phyloP scores from a whole-genome alignment of 2,888 invertebrate species.

The Anarsia innoxiella region DNA sequence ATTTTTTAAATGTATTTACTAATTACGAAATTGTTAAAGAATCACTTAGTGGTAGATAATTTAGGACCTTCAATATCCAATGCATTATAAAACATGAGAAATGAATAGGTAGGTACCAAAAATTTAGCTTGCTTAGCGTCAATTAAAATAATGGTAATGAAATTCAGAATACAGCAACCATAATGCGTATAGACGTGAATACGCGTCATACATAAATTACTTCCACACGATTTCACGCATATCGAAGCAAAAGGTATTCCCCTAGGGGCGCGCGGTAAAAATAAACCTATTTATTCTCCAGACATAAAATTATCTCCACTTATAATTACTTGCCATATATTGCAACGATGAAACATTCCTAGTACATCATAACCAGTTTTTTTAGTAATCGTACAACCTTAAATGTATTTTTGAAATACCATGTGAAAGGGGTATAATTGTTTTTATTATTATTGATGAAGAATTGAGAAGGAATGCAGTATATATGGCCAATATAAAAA shows the following conservation, averaged over 20 bases:
- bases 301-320: slow-evolving; percentile 3
- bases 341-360: slow-evolving; percentile 6
- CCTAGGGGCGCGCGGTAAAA: background rate
- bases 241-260: background rate
- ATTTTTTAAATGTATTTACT: too few relatives aligned
- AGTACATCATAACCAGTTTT: slow-evolving; percentile 1
- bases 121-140: too few relatives aligned
- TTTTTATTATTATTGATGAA: slow-evolving; percentile 4
- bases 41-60: too few relatives aligned
- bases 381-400: background rate
- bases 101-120: too few relatives aligned
- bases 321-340: slow-evolving; percentile 2
- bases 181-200: slow-evolving; percentile 30
- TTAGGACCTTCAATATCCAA: too few relatives aligned
- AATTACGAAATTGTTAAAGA: too few relatives aligned
- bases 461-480: slow-evolving; percentile 5
- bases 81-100: too few relatives aligned
- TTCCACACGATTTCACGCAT: slow-evolving; percentile 49
- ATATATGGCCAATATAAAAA: background rate
- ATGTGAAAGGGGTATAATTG: slow-evolving; percentile 2
- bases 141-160: slow-evolving; percentile 1
- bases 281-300: slow-evolving; percentile 1
- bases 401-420: background rate
- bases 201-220: slow-evolving; percentile 39
- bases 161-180: slow-evolving; percentile 23